Base-by-base conservation (phyloP, 2,888 invertebrate species). In the Caenorhabditis panamensis region DNA sequence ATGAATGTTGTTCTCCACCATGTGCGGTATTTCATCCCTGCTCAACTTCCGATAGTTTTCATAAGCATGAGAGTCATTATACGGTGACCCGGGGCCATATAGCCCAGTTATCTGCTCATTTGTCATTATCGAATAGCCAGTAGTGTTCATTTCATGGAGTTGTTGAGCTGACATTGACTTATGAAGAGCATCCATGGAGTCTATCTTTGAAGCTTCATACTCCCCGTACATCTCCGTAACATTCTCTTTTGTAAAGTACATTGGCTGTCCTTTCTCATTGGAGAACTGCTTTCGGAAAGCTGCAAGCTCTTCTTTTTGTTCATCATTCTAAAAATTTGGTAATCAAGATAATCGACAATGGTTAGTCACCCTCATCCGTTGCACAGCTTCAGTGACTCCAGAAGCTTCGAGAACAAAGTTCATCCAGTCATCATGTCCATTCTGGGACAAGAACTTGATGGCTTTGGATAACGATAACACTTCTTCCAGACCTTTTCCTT, bases 331-430 rank as follows among this genome's bases (percentile, higher is more conserved):
- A n/a, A 36, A 64, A 20, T 24, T 22, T n/a, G n/a, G n/a, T n/a
- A n/a, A n/a, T n/a, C n/a, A 1, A 6, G 11, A 20, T 16, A 1
- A n/a, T 36, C n/a, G 28, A 28, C 16, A 2, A 31, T 8, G 31
- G n/a, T 2, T 3, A 11, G 22, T 53, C n/a, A 64, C 72, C 64
- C 80, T 79, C 56, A 86, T 75, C 18, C 66, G 67, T 3, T 76
- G 58, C 9, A 87, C 84, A n/a, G 84, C 84, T 69, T 87, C 87
- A 1, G 81, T 75, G 6, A 87, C 86, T 58, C 89, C 90, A 56
- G 89, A 85, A 13, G 89, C 89, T 75, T 90, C 90, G 26, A 90
- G 79, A 18, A 90, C 86, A 26, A 90, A 86, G 41, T 90, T 87
- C 66, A 90, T 80, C 90, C 88, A 89, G 22, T 86, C 85, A 9